phyloP scores from a whole-genome alignment of 1,140 invertebrate genomes.

The Hydropsyche tenuis region DNA sequence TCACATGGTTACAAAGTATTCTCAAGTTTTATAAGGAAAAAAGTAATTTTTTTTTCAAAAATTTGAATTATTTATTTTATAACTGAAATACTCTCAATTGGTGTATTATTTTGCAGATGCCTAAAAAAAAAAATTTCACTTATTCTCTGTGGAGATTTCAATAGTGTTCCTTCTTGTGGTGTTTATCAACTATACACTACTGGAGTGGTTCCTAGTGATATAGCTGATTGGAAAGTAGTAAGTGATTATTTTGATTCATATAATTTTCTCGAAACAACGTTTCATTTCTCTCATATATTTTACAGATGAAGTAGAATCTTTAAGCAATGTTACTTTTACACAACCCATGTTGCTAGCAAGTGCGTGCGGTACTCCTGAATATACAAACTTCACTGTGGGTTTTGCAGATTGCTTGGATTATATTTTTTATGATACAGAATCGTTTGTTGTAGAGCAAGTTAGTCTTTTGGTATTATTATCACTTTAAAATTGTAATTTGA shows the following conservation, averaged over 20 bases:
- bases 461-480: constrained; percentile 35
- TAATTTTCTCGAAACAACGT: not conserved
- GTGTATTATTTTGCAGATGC: constrained; percentile 34
- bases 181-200: constrained; percentile 78
- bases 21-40: constrained; percentile 56
- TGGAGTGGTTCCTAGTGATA: constrained; percentile 67
- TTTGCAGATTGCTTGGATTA: constrained; percentile 93
- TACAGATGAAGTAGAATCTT: constrained; percentile 69
- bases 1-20: constrained; percentile 66
- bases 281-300: constrained; percentile 20
- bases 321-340: constrained; percentile 66
- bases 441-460: constrained; percentile 69
- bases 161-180: constrained; percentile 81
- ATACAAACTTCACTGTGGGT: constrained; percentile 84
- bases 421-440: constrained; percentile 80
- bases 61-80: not conserved
- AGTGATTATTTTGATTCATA: constrained; percentile 54
- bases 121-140: constrained; percentile 58
- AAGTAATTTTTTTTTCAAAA: constrained; percentile 55
- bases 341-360: constrained; percentile 72
- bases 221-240: constrained; percentile 81
- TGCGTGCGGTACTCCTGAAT: constrained; percentile 77
- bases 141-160: constrained; percentile 86
- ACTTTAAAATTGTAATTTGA: not conserved
- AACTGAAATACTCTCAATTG: too few relatives aligned